Percentiles rank a stretch among this genome's conserved stretches.
phyloP scores from a whole-genome alignment of 2,113 vertebrate genomes.

The Pseudolaguvia tuberculata region DNA sequence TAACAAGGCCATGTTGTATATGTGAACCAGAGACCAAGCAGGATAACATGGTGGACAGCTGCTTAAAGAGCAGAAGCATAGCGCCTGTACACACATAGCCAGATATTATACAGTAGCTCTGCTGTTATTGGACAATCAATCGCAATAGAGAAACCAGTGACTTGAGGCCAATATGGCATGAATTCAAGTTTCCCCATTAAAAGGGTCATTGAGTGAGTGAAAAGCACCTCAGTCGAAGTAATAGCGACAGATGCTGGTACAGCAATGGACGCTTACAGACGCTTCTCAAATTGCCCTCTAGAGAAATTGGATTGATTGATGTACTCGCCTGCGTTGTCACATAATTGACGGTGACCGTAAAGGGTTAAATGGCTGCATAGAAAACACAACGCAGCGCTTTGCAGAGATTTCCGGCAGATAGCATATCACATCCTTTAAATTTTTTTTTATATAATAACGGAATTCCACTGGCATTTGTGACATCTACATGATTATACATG shows the following conservation, averaged over 20 bases:
- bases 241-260: conserved; percentile 16
- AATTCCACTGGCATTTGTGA: too few relatives aligned
- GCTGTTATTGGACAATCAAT: conserved; percentile 38
- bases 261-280: background rate
- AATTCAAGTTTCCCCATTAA: conserved; percentile 26
- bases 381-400: too few relatives aligned
- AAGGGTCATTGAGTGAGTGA: conserved; percentile 27
- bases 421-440: too few relatives aligned
- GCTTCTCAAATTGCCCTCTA: background rate
- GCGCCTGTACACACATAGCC: conserved; percentile 10
- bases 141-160: conserved; percentile 22
- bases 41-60: conserved; percentile 46
- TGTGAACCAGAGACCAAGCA: conserved; percentile 6
- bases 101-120: conserved; percentile 26
- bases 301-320: background rate
- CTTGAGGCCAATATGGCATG: conserved; percentile 27
- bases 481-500: too few relatives aligned
- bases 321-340: conserved; percentile 3
- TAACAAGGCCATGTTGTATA: conserved; percentile 43
- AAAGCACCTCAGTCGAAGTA: conserved; percentile 1
- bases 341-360: too few relatives aligned
- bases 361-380: too few relatives aligned
- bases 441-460: too few relatives aligned
- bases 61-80: conserved; percentile 30
- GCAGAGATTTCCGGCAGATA: too few relatives aligned